Evolutionary conservation across 2,113 vertebrate genomes (phyloP), one percentile per base, ranked within the genome.

Genomic region (Seriola quinqueradiata): DNA sequence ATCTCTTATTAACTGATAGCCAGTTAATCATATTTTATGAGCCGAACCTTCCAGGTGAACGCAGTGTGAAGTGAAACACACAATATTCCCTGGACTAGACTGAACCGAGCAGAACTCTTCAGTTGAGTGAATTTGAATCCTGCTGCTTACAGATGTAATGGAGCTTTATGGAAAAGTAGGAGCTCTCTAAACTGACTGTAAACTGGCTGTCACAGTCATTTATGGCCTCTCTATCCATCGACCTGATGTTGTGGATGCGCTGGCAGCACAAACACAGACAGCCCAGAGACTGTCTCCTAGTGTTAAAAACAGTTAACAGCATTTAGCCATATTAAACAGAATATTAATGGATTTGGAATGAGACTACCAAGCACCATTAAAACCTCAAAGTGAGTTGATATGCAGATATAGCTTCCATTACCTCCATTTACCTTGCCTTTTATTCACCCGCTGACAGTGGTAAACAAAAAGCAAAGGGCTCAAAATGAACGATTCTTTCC

Each of bases 381-480:
- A 94, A 87, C 71, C 89, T 93, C 91, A 92, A 92, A 93, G 93
- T 84, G 87, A 70, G 81, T 60, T 83, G 65, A 88, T 77, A 79
- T 79, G 70, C 87, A 84, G 81, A 85, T 91, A 85, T 85, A 84
- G 79, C 84, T 84, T 92, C 89, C 87, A 94, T 94, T 94, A 94
- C 89, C 89, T 92, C 90, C 89, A 73, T 93, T 94, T 94, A 93
- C 83, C 90, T 91, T 55, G 36, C 34, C 90, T 85, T 93, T 92
- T 94, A 89, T 93, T 94, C 90, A 92, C 85, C 25, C 17, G 46
- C 60, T 94, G 94, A 93, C 94, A 94, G 89, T 21, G 50, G 89
- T 93, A 94, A 94, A 94, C 93, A 92, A 90, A 89, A 83, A 87
- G 89, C 86, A 90, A 90, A 88, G 84, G 57, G 61, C 77, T 79